These are phyloP conservation scores for Hylaea fasciaria DNA, from an alignment of 2,888 invertebrate genomes.

Conservation along the genomic window DNA sequence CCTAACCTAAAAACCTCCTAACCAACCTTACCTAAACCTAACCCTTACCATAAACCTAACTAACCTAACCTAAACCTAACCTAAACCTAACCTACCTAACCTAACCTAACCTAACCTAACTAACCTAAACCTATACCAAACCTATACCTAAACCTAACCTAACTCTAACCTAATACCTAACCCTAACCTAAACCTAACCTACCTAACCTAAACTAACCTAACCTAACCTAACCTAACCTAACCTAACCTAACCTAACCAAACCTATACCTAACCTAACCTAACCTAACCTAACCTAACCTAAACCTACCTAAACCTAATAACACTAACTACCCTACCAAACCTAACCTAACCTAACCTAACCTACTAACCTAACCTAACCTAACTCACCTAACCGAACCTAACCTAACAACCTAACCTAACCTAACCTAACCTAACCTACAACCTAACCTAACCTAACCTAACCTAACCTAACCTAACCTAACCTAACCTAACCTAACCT, in stretches of 20 bases:
- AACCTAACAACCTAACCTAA: too few relatives aligned
- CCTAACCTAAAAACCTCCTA: conserved; percentile 8
- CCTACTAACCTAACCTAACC: too few relatives aligned
- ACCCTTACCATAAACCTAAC: not conserved
- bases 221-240: conserved; percentile 8
- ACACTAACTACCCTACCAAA: not conserved
- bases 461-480: conserved; percentile 10
- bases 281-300: conserved; percentile 8
- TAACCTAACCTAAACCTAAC: too few relatives aligned
- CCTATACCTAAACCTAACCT: conserved; percentile 6
- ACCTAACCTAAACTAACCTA: conserved; percentile 7
- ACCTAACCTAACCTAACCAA: conserved; percentile 7
- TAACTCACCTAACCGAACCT: too few relatives aligned
- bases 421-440: conserved; percentile 6
- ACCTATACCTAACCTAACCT: conserved; percentile 7
- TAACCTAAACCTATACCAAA: conserved; percentile 3
- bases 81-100: too few relatives aligned
- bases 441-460: conserved; percentile 8
- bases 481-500: conserved; percentile 9
- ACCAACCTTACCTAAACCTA: conserved; percentile 4
- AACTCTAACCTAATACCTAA: conserved; percentile 5
- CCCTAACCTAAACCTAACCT: too few relatives aligned
- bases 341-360: too few relatives aligned
- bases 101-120: conserved; percentile 8
- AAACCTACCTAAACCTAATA: too few relatives aligned